Evolutionary conservation across 2,888 invertebrate species (phyloP).

Genomic region (Mimachlamys varia): DNA sequence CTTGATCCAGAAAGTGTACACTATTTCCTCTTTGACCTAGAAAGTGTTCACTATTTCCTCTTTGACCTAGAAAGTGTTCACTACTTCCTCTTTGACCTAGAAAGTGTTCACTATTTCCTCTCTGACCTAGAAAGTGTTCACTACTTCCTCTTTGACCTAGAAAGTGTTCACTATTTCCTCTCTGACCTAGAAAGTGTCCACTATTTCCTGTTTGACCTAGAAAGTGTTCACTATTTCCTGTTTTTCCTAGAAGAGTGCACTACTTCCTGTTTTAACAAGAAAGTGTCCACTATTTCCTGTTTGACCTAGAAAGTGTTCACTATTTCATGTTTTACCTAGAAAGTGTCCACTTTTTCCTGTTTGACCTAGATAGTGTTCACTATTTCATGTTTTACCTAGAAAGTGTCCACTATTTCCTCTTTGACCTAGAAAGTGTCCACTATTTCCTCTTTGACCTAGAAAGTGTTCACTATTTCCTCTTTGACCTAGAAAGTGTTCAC

Average conservation of each 20-base stretch:
- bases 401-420: not conserved
- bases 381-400: not conserved
- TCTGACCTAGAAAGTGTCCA: not conserved
- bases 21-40: not conserved
- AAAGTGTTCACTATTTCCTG: not conserved
- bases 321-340: not conserved
- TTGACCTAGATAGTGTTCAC: not conserved
- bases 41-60: not conserved
- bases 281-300: no score
- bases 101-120: not conserved
- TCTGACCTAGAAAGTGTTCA: not conserved
- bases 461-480: not conserved
- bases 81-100: not conserved
- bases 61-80: not conserved
- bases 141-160: not conserved
- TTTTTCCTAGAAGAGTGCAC: not conserved
- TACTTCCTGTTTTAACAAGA: no score
- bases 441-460: not conserved
- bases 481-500: not conserved
- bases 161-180: not conserved
- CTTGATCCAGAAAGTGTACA: not conserved
- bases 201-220: not conserved
- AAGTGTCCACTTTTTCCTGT: not conserved
- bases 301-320: not conserved
- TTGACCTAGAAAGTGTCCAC: not conserved